A percentile compares a stretch with the other conserved stretches of the same genome.
phyloP scores from a whole-genome alignment of 2,888 invertebrate species.

The Parthenolecanium corni region DNA sequence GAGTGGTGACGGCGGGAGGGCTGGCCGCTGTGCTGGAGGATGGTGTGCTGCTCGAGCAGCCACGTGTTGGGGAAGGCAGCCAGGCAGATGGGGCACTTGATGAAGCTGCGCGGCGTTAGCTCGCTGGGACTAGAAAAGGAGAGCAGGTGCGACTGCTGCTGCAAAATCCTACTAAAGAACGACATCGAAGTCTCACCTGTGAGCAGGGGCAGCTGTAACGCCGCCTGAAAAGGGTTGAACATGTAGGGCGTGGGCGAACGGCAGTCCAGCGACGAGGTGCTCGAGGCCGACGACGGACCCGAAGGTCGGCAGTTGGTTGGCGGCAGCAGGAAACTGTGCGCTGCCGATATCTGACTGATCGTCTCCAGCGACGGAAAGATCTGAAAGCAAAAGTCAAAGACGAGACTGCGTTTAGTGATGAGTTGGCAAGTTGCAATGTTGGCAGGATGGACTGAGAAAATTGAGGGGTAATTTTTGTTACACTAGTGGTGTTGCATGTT shows the following conservation, averaged over 20 bases:
- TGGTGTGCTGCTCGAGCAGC: constrained; percentile 74
- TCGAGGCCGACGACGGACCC: not conserved
- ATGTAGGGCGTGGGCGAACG: constrained; percentile 47
- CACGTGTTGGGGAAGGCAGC: constrained; percentile 79
- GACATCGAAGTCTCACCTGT: constrained; percentile 22
- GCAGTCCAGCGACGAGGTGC: constrained; percentile 18
- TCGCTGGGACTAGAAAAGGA: constrained; percentile 32
- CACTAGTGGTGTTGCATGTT: too few relatives aligned
- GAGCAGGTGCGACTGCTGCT: constrained; percentile 43
- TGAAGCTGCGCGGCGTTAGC: constrained; percentile 29
- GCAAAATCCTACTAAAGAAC: constrained; percentile 39
- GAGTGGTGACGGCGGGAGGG: constrained; percentile 26
- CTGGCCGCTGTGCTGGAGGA: constrained; percentile 63
- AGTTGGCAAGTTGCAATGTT: not conserved
- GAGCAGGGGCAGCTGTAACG: constrained; percentile 36
- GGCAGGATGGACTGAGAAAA: not conserved
- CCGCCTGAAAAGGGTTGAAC: constrained; percentile 42
- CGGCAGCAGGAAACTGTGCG: constrained; percentile 14
- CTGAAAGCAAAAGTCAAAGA: not conserved
- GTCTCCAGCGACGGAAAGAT: constrained; percentile 11
- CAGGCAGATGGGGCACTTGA: constrained; percentile 67
- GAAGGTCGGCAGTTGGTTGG: constrained; percentile 25
- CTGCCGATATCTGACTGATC: not conserved
- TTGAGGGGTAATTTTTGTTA: too few relatives aligned
- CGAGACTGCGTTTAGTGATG: not conserved